Percentiles rank a stretch among this genome's conserved stretches.
Conservation (phyloP, 2,797 vertebrate species). For the Takifugu ocellatus region DNA sequence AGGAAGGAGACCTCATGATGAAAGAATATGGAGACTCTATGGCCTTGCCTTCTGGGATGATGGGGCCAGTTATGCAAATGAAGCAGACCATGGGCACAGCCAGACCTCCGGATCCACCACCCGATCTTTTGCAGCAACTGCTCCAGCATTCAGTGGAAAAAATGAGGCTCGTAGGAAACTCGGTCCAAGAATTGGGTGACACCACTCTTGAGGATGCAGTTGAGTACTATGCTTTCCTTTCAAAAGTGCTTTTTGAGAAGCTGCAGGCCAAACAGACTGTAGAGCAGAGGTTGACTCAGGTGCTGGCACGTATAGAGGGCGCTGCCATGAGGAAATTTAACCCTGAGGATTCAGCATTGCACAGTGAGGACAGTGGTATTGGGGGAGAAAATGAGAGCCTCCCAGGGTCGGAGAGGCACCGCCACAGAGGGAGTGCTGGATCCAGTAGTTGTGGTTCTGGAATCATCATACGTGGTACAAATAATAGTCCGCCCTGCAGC, state of each 20-base stretch:
- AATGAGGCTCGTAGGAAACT: conserved; percentile 75
- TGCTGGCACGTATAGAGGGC: conserved; percentile 75
- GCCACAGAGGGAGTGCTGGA: conserved; percentile 58
- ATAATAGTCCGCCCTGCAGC: conserved; percentile 34
- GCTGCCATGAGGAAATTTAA: conserved; percentile 62
- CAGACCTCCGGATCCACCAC: conserved; percentile 67
- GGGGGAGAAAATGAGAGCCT: conserved; percentile 86
- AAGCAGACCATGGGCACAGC: conserved; percentile 25
- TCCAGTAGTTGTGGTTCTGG: conserved; percentile 58
- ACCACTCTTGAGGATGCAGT: conserved; percentile 76
- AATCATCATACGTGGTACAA: conserved; percentile 23
- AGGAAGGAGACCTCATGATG: conserved; percentile 85
- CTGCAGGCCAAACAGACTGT: conserved; percentile 73
- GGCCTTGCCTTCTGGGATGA: conserved; percentile 72
- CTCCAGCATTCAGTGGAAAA: conserved; percentile 84
- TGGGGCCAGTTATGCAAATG: conserved; percentile 16
- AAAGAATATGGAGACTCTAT: conserved; percentile 77
- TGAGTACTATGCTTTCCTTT: conserved; percentile 76
- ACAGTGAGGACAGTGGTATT: conserved; percentile 93
- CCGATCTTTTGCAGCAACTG: conserved; percentile 85
- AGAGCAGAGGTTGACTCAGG: conserved; percentile 74
- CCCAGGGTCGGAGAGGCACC: conserved; percentile 59
- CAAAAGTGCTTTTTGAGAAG: conserved; percentile 74
- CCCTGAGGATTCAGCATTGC: conserved; percentile 79
- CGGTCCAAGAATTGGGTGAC: conserved; percentile 73